Conservation (phyloP, 2,113 vertebrate species). For the Puntigrus tetrazona region DNA sequence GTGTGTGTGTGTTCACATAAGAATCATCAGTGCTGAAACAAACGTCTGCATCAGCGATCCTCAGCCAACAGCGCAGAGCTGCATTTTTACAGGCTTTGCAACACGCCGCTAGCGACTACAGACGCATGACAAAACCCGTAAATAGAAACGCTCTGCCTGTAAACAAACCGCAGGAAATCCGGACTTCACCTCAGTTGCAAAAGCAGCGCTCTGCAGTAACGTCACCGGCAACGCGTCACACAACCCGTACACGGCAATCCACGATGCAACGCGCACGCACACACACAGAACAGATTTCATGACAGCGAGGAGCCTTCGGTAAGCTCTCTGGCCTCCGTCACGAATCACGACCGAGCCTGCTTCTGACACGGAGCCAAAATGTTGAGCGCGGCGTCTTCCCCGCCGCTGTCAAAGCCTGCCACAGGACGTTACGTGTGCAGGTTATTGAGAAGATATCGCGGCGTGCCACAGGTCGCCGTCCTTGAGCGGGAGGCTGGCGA, state of each 20-base stretch:
- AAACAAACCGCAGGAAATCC: slow-evolving; percentile 25
- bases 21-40: not conserved
- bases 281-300: slow-evolving; percentile 57
- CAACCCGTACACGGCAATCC: slow-evolving; percentile 53
- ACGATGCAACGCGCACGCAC: no score
- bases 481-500: not conserved
- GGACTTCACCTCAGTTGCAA: slow-evolving; percentile 16
- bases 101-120: not conserved
- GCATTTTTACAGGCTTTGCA: not conserved
- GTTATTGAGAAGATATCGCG: slow-evolving; percentile 13
- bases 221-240: slow-evolving; percentile 58
- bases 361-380: slow-evolving; percentile 23
- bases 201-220: not conserved
- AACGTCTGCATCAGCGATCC: slow-evolving; percentile 5
- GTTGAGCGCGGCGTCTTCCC: not conserved
- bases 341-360: slow-evolving; percentile 26
- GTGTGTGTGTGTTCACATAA: not conserved
- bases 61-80: not conserved
- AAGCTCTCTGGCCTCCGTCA: slow-evolving; percentile 17
- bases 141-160: not conserved
- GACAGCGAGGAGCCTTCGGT: slow-evolving; percentile 47
- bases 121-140: not conserved
- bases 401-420: slow-evolving; percentile 42
- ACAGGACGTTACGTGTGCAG: slow-evolving; percentile 18
- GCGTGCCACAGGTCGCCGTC: not conserved